Base-by-base conservation (phyloP, 2,113 vertebrate species). In the Actinemys pallida region DNA sequence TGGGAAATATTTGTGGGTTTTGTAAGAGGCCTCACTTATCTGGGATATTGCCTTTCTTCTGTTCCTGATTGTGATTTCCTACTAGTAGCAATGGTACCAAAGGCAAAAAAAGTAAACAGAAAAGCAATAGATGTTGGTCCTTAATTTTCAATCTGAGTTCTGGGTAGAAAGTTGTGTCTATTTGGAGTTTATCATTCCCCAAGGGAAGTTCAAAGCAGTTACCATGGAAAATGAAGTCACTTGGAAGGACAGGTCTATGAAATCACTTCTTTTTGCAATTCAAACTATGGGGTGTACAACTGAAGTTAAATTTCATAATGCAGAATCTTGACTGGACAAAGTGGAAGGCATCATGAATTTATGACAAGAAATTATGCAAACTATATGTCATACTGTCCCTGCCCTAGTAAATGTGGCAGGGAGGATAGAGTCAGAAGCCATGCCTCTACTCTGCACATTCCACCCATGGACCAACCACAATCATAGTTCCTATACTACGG, bases 51-150 rank as follows among this genome's bases (percentile, higher is more conserved):
- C 31, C 22, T 54, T 42, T 16, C 24, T 14, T 56, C 53, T 25
- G 12, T n/a, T 92, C 78, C 53, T 82, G n/a, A 31, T 82, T 88
- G 24, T 92, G 75, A 83, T 87, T 95, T 87, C 57, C 79, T 96
- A 29, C 29, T 86, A 62, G 20, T 42, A 92, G 79, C 24, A 82
- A 24, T n/a, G 90, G 4, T 20, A 69, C 27, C 25, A 14, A 79
- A 89, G 35, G 49, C 35, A 89, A 81, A 5, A 78, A 4, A 79
- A 54, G 5, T 35, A 84, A 75, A 5, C 25, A 56, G 19, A 82
- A 76, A 24, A 84, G 10, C 47, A 6, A 11, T 57, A 35, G 12
- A 39, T 88, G 76, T 12, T 49, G 14, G 22, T 86, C 76, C 65
- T 88, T 53, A 62, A 54, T 91, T 65, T 92, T 78, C 11, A 79